Percentiles rank a stretch among this genome's conserved stretches.
Evolutionary conservation across 1,140 invertebrate species (phyloP).

Genomic region (Odontomachus brunneus): DNA sequence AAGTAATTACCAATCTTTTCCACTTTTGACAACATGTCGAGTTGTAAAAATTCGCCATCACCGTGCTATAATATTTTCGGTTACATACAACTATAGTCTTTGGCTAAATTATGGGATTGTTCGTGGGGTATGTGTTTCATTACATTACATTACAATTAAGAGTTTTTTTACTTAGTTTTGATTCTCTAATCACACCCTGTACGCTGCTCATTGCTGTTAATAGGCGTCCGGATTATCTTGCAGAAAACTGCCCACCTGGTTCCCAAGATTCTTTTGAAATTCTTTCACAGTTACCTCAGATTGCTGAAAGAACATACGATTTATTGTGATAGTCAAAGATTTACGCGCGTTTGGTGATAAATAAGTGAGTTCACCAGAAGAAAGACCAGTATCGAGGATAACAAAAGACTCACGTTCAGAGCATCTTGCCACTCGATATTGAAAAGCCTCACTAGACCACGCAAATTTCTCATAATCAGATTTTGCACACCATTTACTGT

Average conservation of each 20-base stretch:
- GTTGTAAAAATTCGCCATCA: no score
- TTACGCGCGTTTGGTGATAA: neutral
- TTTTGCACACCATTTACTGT: slow-evolving; percentile 77
- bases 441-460: slow-evolving; percentile 83
- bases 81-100: neutral
- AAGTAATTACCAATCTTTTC: no score
- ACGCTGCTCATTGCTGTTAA: slow-evolving; percentile 26
- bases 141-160: neutral
- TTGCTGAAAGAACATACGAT: slow-evolving; percentile 73
- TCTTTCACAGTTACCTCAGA: slow-evolving; percentile 77
- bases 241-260: slow-evolving; percentile 78
- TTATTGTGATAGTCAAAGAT: slow-evolving; percentile 6
- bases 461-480: slow-evolving; percentile 83
- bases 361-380: neutral
- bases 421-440: slow-evolving; percentile 86
- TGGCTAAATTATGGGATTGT: slow-evolving; percentile 5
- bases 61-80: no score
- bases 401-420: slow-evolving; percentile 80
- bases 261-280: slow-evolving; percentile 80
- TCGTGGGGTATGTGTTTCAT: neutral
- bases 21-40: no score
- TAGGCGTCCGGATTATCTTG: slow-evolving; percentile 81
- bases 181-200: neutral
- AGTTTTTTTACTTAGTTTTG: neutral
- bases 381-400: neutral